Evolutionary conservation across 1,140 invertebrate species (phyloP).

Genomic region (Lutraria rhynchaena): DNA sequence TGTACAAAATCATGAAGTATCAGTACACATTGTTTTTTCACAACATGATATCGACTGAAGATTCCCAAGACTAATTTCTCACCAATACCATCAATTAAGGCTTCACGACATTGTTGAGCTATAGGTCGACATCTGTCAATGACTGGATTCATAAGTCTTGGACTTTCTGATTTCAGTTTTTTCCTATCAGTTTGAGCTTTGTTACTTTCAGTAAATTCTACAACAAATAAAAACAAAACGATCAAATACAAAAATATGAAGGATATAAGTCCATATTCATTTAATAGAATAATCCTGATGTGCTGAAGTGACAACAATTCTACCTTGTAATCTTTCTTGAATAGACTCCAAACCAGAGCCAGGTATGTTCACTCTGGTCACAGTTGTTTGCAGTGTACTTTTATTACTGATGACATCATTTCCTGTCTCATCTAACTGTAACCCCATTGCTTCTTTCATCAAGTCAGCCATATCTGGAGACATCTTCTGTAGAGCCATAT

Average conservation of each 20-base stretch:
- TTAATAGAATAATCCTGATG: too few species aligned
- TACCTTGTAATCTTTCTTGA: slow-evolving; percentile 35
- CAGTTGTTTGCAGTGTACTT: not conserved
- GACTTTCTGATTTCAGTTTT: not conserved
- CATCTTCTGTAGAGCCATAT: slow-evolving; percentile 67
- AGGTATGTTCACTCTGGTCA: not conserved
- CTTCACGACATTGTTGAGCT: slow-evolving; percentile 66
- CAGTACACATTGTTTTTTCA: slow-evolving; percentile 62
- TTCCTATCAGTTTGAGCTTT: not conserved
- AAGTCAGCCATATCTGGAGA: slow-evolving; percentile 64
- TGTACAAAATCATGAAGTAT: slow-evolving; percentile 69
- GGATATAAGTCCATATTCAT: too few species aligned
- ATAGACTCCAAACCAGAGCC: slow-evolving; percentile 23
- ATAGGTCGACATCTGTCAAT: slow-evolving; percentile 66
- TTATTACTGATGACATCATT: not conserved
- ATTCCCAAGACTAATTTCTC: slow-evolving; percentile 60
- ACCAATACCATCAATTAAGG: slow-evolving; percentile 56
- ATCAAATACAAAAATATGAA: too few species aligned
- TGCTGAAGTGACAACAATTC: too few species aligned
- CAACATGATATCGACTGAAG: slow-evolving; percentile 58
- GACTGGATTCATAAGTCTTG: slow-evolving; percentile 26
- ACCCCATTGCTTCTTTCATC: slow-evolving; percentile 64
- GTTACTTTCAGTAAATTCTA: slow-evolving; percentile 19
- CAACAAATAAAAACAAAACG: too few species aligned
- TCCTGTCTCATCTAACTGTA: not conserved